Conservation (phyloP, 2,797 vertebrate genomes). For the Ciconia nigra region DNA sequence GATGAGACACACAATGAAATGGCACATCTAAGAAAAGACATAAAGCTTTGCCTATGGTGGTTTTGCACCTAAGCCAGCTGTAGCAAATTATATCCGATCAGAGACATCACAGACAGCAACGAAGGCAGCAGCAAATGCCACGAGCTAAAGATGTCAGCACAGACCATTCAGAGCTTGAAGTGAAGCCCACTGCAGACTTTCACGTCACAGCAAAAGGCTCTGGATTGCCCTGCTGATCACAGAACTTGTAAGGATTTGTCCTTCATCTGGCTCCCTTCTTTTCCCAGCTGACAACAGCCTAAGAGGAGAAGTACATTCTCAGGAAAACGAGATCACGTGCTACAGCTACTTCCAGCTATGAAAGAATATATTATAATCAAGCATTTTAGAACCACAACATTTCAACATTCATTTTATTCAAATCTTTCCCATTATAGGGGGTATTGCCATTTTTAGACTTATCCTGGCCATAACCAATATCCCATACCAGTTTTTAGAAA, state of each 20-base stretch:
- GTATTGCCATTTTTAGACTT: background rate
- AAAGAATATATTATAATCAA: background rate
- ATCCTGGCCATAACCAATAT: background rate
- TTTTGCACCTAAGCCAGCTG: constrained; percentile 22
- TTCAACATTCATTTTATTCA: background rate
- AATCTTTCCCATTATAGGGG: background rate
- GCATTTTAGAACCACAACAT: background rate
- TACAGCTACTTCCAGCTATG: background rate
- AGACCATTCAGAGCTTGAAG: background rate
- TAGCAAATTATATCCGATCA: constrained; percentile 32
- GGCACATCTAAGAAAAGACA: constrained; percentile 6
- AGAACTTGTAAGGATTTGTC: background rate
- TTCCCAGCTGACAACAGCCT: background rate
- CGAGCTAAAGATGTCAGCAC: constrained; percentile 30
- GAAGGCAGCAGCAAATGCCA: background rate
- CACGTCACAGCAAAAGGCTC: background rate
- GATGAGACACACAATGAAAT: constrained; percentile 13
- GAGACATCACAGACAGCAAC: background rate
- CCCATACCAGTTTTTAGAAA: background rate
- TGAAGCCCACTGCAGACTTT: background rate
- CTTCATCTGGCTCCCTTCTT: background rate
- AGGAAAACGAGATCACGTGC: background rate
- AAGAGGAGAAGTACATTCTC: background rate
- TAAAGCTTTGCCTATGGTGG: constrained; percentile 7
- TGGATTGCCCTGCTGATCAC: background rate